These are phyloP conservation scores for Vulpes lagopus DNA, from an alignment of 2,113 vertebrate genomes.

Conservation along the genomic window DNA sequence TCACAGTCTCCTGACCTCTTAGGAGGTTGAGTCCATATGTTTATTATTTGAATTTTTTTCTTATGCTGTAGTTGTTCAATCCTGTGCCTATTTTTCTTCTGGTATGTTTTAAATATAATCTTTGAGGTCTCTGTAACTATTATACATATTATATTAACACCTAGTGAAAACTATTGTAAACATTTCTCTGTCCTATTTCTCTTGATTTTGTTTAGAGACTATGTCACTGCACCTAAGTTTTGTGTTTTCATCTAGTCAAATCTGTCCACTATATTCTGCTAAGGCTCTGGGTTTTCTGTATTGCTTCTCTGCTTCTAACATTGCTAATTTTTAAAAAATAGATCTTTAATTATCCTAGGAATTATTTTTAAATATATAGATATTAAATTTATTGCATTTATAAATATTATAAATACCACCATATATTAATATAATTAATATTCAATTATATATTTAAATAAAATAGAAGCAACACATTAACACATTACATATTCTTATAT, in stretches of 20 bases:
- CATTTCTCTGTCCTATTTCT: not conserved
- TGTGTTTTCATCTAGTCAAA: constrained; percentile 2
- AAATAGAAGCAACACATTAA: not conserved
- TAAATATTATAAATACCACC: not conserved
- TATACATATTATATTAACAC: not conserved
- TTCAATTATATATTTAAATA: not conserved
- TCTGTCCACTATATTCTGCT: not conserved
- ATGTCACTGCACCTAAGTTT: not conserved
- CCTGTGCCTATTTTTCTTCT: not conserved
- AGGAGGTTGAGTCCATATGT: not conserved
- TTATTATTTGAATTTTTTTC: not conserved
- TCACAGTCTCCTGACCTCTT: not conserved
- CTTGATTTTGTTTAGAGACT: constrained; percentile 9
- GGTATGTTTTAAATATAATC: not conserved
- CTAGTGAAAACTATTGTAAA: not conserved
- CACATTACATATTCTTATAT: not conserved
- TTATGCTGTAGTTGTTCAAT: not conserved
- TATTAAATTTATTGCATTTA: not conserved
- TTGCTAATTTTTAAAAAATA: not conserved
- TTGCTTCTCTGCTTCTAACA: not conserved
- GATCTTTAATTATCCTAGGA: not conserved
- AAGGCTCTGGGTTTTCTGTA: not conserved
- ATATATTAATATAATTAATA: not conserved
- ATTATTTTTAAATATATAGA: constrained; percentile 24
- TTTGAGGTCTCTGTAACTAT: not conserved